phyloP scores from a whole-genome alignment of 2,113 vertebrate genomes.

The human region DNA sequence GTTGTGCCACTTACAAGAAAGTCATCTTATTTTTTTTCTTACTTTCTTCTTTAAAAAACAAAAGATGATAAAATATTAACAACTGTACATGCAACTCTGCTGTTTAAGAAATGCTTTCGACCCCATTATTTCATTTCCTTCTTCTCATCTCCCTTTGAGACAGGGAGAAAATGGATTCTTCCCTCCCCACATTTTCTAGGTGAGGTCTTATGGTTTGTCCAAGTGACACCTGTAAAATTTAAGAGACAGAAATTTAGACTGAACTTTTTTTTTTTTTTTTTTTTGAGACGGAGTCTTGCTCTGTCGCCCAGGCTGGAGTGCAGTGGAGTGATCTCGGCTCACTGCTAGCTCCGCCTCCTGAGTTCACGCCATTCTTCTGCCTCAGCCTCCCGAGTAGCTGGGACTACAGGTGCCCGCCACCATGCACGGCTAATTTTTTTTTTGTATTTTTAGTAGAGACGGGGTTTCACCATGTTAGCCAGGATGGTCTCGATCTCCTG shows the following conservation, averaged over 20 bases:
- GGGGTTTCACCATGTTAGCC: too few species aligned
- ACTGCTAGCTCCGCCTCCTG: too few species aligned
- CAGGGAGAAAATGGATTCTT: not conserved
- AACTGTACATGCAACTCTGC: not conserved
- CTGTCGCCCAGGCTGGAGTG: too few species aligned
- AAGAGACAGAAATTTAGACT: not conserved
- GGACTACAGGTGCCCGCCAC: too few species aligned
- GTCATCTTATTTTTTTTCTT: not conserved
- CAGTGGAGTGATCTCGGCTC: too few species aligned
- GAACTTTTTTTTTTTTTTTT: not conserved
- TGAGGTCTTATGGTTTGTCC: not conserved
- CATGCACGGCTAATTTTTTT: too few species aligned
- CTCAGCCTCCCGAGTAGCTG: too few species aligned
- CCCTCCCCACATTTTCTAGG: not conserved
- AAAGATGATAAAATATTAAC: not conserved
- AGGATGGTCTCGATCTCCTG: too few species aligned
- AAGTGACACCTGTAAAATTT: not conserved
- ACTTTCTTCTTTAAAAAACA: not conserved
- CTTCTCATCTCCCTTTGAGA: not conserved
- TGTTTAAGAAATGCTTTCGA: not conserved
- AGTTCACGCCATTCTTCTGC: too few species aligned
- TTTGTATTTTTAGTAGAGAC: too few species aligned
- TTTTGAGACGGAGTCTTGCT: too few species aligned
- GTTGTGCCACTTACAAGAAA: not conserved
- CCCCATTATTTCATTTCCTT: not conserved